Percentiles rank a stretch among this genome's conserved stretches.
Evolutionary conservation across 2,113 vertebrate species (phyloP).

Genomic region (Cacatua alba): DNA sequence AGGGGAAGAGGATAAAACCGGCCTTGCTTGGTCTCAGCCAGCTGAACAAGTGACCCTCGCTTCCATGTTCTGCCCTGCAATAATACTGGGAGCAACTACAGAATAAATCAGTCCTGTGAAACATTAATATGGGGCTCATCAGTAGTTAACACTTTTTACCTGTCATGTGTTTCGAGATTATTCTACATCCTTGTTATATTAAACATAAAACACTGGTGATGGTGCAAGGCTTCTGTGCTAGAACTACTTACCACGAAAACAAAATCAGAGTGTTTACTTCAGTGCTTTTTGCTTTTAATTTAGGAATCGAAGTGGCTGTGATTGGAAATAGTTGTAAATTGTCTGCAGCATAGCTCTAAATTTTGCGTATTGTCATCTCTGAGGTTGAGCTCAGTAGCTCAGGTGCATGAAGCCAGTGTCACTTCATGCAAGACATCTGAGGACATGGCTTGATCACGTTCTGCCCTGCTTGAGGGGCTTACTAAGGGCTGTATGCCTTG

Average conservation of each 20-base stretch:
- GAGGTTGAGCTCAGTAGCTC: neutral
- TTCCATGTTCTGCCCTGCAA: neutral
- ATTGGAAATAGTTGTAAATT: neutral
- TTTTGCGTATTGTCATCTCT: neutral
- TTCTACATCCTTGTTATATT: neutral
- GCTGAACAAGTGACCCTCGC: neutral
- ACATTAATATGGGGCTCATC: neutral
- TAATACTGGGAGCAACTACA: neutral
- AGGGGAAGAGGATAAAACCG: neutral
- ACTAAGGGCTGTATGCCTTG: neutral
- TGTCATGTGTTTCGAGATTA: neutral
- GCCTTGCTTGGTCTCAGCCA: neutral
- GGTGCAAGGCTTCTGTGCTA: neutral
- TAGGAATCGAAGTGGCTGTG: neutral
- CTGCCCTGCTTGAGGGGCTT: neutral
- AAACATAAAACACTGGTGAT: neutral
- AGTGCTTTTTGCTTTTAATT: neutral
- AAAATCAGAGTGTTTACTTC: neutral
- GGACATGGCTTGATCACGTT: neutral
- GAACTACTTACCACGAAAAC: neutral
- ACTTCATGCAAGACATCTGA: fast-evolving
- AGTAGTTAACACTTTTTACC: neutral
- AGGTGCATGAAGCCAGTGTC: neutral
- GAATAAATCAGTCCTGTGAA: neutral
- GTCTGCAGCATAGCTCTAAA: neutral